Percentiles rank a stretch among this genome's conserved stretches.
These are phyloP conservation scores for Menidia menidia DNA, from an alignment of 2,797 vertebrate species.

Conservation along the genomic window DNA sequence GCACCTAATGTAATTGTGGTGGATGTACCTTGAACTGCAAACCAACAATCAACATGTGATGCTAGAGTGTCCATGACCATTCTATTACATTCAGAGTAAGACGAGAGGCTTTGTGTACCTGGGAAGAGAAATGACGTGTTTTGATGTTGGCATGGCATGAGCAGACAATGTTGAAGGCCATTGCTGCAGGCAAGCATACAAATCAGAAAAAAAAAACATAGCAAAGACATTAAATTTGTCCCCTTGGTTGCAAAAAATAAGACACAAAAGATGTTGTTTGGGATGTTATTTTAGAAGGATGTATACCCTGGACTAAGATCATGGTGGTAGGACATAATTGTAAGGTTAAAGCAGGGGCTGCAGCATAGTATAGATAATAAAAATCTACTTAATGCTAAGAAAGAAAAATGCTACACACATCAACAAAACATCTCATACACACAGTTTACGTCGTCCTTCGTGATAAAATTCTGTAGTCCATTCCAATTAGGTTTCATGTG, in stretches of 20 bases:
- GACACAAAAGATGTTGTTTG: conserved; percentile 61
- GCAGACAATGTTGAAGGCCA: conserved; percentile 74
- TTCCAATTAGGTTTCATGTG: conserved; percentile 40
- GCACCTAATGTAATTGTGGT: conserved; percentile 57
- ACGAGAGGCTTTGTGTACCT: conserved; percentile 56
- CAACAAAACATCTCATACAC: conserved; percentile 9
- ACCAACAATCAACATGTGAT: conserved; percentile 27
- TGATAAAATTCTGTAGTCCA: conserved; percentile 26
- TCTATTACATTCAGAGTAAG: conserved; percentile 56
- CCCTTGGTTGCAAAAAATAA: conserved; percentile 55
- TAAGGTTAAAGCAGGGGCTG: conserved; percentile 41
- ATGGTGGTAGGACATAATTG: conserved; percentile 69
- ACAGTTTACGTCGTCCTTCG: conserved; percentile 26
- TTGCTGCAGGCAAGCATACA: conserved; percentile 58
- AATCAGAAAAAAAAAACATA: conserved; percentile 63
- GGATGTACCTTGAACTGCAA: conserved; percentile 73
- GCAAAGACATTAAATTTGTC: conserved; percentile 59
- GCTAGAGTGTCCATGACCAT: conserved; percentile 35
- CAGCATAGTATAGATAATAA: conserved; percentile 17
- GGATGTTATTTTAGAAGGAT: conserved; percentile 52
- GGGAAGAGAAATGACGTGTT: conserved; percentile 65
- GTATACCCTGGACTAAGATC: conserved; percentile 44
- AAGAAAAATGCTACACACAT: conserved; percentile 18
- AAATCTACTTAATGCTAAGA: not conserved
- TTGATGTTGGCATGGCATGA: conserved; percentile 62